These are phyloP conservation scores for Sitophilus oryzae DNA, from an alignment of 1,140 invertebrate genomes.

Conservation along the genomic window DNA sequence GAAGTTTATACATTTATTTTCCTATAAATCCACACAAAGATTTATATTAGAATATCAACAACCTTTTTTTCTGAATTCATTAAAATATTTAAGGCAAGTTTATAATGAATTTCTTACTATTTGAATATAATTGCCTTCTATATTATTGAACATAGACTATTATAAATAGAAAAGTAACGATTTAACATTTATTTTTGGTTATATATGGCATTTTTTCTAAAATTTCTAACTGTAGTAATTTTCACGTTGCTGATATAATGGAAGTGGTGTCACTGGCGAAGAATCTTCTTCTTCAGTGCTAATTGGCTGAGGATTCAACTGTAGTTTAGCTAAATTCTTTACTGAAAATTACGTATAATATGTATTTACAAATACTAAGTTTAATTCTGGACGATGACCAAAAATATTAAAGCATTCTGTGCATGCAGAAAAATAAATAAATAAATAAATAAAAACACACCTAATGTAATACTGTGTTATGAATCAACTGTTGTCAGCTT, in stretches of 20 bases:
- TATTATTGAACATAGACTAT: no score
- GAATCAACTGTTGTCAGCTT: slow-evolving; percentile 22
- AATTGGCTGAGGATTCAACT: slow-evolving; percentile 45
- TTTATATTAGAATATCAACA: not conserved
- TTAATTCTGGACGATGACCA: no score
- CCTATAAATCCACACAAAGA: not conserved
- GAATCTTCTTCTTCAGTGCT: slow-evolving; percentile 58
- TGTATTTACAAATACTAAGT: no score
- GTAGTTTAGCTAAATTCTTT: slow-evolving; percentile 66
- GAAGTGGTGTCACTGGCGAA: slow-evolving; percentile 61
- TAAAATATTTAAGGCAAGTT: no score
- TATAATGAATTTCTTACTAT: no score
- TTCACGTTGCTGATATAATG: slow-evolving; percentile 77
- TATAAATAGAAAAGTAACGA: no score
- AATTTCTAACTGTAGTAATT: slow-evolving; percentile 67
- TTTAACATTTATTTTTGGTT: not conserved
- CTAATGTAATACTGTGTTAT: slow-evolving; percentile 19
- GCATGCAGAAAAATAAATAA: slow-evolving; percentile 14
- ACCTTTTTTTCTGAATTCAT: not conserved
- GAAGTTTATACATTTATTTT: not conserved
- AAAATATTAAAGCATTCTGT: no score
- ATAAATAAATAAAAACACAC: slow-evolving; percentile 25
- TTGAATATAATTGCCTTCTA: no score
- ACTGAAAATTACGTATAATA: slow-evolving; percentile 52
- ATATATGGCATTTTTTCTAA: not conserved